Evolutionary conservation across 2,888 invertebrate species (phyloP).

Genomic region (Phania funesta): DNA sequence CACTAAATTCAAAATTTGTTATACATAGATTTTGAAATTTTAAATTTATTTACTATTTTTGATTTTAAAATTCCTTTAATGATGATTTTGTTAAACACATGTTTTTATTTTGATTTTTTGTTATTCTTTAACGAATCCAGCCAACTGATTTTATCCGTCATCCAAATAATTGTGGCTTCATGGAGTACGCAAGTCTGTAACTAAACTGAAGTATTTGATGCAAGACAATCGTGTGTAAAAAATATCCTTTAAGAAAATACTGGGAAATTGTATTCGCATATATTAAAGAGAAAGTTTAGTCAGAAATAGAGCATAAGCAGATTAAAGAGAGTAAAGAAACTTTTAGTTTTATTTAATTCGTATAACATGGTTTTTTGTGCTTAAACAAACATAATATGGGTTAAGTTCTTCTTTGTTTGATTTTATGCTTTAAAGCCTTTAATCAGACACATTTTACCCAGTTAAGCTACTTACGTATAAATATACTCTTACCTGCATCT

Average conservation of each 20-base stretch:
- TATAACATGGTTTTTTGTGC: neutral
- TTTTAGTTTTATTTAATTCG: constrained; percentile 2
- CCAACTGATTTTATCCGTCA: constrained; percentile 48
- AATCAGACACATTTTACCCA: constrained; percentile 23
- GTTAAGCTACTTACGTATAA: constrained; percentile 13
- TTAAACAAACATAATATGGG: constrained; percentile 56
- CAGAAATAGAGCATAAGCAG: neutral
- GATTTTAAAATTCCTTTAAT: neutral
- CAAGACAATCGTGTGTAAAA: constrained; percentile 13
- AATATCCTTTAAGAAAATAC: constrained; percentile 39
- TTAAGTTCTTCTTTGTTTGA: constrained; percentile 39
- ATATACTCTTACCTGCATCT: neutral
- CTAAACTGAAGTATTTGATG: constrained; percentile 47
- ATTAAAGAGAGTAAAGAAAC: neutral
- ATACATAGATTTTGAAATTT: neutral
- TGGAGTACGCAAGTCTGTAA: constrained; percentile 63
- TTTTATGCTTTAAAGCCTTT: constrained; percentile 17
- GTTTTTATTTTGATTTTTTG: constrained; percentile 48
- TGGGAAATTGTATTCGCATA: constrained; percentile 41
- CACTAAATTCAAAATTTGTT: neutral
- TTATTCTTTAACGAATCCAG: constrained; percentile 35
- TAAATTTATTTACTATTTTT: neutral
- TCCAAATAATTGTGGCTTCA: constrained; percentile 28
- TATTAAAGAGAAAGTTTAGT: neutral
- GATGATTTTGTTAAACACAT: constrained; percentile 19